Base-by-base conservation (phyloP, 2,113 vertebrate species). In the Hemichromis elongatus region DNA sequence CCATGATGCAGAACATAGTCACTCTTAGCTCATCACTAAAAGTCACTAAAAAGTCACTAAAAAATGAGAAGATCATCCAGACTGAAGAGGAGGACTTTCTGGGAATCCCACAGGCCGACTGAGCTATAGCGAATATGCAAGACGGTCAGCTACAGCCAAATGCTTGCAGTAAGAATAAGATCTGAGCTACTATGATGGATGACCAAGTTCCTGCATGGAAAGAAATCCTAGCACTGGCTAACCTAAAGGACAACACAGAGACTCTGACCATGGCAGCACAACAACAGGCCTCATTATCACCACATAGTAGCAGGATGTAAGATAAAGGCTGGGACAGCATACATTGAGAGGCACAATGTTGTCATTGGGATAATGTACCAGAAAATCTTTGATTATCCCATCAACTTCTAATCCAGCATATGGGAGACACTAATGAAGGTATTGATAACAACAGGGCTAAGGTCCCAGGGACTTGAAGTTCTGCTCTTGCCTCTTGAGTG, bases 401-500 rank as follows among this genome's bases (percentile, higher is more conserved):
- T 35, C 59, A 18, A 35, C 59, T 35, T 35, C 30, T 12, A 63
- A 63, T 35, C 59, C 57, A 61, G 30, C 30, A 61, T 61, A 35
- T 61, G 57, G 57, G 57, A 61, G 30, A 61, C 30, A 63, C 10
- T 6, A 63, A 33, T 11, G 30, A 63, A 63, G 59, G 9, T 63
- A 3, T 63, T 63, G 59, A n/a, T 18, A 63, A 63, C 30, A 63
- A 63, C 30, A 35, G 30, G 28, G 57, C 16, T 61, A 53, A 53
- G 18, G 5, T 53, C 50, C 50, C 50, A 53, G 50, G 52, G 30
- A 61, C 57, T 35, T 61, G 30, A 35, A 35, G 30, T n/a, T 35
- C 35, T 94, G 84, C 93, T 95, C 86, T 91, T 94, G 92, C 92
- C 93, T 92, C 86, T 81, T 90, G 89, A 84, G 12, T 93, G 91